Percentiles rank a stretch among this genome's conserved stretches.
These are phyloP conservation scores for Salvelinus fontinalis DNA, from an alignment of 2,113 vertebrate species.

Conservation along the genomic window DNA sequence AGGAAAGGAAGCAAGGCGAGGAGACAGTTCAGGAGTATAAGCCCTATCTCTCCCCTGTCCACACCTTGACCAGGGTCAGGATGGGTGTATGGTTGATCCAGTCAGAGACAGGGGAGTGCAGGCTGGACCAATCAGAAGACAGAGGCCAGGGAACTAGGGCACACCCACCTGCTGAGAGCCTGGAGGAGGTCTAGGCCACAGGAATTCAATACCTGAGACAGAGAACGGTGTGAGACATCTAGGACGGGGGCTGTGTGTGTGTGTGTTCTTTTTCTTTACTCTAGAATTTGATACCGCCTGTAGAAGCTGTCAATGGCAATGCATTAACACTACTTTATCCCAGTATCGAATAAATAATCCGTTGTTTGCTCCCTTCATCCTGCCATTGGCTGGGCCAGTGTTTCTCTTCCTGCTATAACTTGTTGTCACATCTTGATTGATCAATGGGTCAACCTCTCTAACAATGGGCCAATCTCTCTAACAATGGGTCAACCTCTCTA, in stretches of 20 bases:
- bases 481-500: too few relatives aligned
- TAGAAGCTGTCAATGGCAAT: too few relatives aligned
- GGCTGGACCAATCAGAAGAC: conserved; percentile 6
- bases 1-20: too few relatives aligned
- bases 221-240: background rate
- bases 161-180: conserved; percentile 49
- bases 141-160: conserved; percentile 16
- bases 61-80: background rate
- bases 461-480: background rate
- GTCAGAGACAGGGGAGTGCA: background rate
- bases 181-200: conserved; percentile 55
- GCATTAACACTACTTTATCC: too few relatives aligned
- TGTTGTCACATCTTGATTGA: conserved; percentile 3
- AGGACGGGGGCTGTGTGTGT: background rate
- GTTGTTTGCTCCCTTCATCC: background rate
- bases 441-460: background rate
- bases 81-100: background rate
- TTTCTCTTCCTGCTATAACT: conserved; percentile 20
- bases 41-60: background rate
- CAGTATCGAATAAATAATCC: background rate
- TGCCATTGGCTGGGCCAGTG: conserved; percentile 6
- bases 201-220: conserved; percentile 44
- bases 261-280: background rate
- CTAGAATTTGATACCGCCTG: too few relatives aligned
- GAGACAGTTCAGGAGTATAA: background rate